Percentiles rank a stretch among this genome's conserved stretches.
Evolutionary conservation across 2,888 invertebrate species (phyloP).

Genomic region (Timandra comae): DNA sequence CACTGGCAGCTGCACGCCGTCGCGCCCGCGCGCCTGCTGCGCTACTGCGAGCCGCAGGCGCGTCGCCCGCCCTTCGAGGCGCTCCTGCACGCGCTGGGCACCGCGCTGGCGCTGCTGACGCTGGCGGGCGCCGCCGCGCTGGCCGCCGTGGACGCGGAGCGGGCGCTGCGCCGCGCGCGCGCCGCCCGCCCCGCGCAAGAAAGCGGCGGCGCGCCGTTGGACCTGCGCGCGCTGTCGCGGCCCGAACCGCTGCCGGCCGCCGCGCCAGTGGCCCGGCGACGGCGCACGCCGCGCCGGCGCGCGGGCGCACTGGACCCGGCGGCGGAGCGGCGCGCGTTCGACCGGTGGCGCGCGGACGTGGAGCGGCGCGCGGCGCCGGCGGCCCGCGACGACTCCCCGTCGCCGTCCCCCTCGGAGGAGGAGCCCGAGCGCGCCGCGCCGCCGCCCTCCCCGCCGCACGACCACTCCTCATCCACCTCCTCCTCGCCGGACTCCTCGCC

Average conservation of each 20-base stretch:
- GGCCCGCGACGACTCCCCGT: slow-evolving; percentile 38
- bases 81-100: slow-evolving; percentile 70
- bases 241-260: slow-evolving; percentile 18
- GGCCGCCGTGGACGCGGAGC: slow-evolving; percentile 40
- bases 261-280: slow-evolving; percentile 26
- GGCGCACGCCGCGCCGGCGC: slow-evolving; percentile 28
- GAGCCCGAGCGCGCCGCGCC: slow-evolving; percentile 6
- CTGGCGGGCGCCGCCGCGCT: slow-evolving; percentile 63
- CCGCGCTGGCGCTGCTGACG: slow-evolving; percentile 49
- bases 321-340: slow-evolving; percentile 55
- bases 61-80: slow-evolving; percentile 75
- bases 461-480: slow-evolving; percentile 16
- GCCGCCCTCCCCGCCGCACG: slow-evolving; percentile 17
- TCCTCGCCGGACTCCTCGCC: slow-evolving; percentile 12
- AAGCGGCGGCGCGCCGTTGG: slow-evolving; percentile 32
- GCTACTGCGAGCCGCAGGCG: slow-evolving; percentile 34
- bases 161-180: slow-evolving; percentile 28
- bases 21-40: slow-evolving; percentile 48
- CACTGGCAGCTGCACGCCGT: slow-evolving; percentile 29
- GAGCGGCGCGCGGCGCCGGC: slow-evolving; percentile 37
- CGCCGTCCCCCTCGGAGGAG: slow-evolving; percentile 26
- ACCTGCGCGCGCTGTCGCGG: slow-evolving; percentile 27
- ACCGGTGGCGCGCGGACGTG: slow-evolving; percentile 54
- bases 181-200: slow-evolving; percentile 47
- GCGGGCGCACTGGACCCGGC: slow-evolving; percentile 33